Evolutionary conservation across 1,140 invertebrate species (phyloP), one percentile per base, ranked within the genome.

Genomic region (Tribolium castaneum): DNA sequence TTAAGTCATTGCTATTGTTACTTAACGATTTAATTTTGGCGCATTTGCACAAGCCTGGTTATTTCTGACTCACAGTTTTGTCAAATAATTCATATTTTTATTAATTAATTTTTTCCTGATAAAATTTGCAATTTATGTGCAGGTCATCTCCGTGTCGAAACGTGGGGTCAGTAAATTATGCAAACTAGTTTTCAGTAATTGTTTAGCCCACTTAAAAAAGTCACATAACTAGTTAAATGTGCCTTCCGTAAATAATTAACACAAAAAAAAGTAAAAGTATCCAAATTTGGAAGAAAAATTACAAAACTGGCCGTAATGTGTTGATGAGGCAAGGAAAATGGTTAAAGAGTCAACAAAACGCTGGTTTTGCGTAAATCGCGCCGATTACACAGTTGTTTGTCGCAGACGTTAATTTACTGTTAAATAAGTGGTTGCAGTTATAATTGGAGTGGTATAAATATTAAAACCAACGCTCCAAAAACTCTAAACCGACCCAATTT

Each of bases 391-490:
- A 25, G 54, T 22, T 59, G 54, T 59, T n/a, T 14, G 59, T 66
- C 59, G 10, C 30, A 66, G 12, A 34, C 59, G 59, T 35, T 35
- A 66, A 66, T 66, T 66, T 66, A 66, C 59, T 66, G 59, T 66
- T 66, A 66, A 66, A 66, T 35, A 66, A 35, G 54, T 16, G 52
- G 14, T 16, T 54, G 52, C 52, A 25, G 19, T 59, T 59, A 59
- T 59, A 59, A 59, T 59, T 59, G 19, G 3, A 25, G 51, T 12
- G n/a, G 30, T 30, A 66, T 66, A 34, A 66, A 66, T 66, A 66
- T 66, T 66, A 66, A 66, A 66, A 9, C 10, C 6, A 66, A 66
- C 30, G 59, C 59, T 66, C 59, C 59, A 66, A 66, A 66, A 66
- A 35, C 19, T 66, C 19, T 1, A 1, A 9, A 12, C n/a, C 59